Evolutionary conservation across 2,888 invertebrate genomes (phyloP), one percentile per base, ranked within the genome.

Genomic region (Andrena marginata): DNA sequence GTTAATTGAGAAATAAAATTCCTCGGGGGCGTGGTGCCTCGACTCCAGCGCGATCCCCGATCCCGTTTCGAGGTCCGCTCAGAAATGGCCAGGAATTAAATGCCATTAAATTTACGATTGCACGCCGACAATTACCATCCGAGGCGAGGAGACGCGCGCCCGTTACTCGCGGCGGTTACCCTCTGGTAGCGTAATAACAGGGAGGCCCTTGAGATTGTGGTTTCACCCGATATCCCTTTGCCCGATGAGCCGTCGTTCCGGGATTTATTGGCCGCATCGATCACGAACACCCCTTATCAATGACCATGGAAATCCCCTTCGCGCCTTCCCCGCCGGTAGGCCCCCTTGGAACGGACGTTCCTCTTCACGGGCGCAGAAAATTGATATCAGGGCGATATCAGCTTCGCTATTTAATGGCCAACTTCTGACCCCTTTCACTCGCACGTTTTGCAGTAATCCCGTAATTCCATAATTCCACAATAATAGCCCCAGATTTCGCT

Each of bases 61-160:
- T 42, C 42, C 42, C 42, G 42, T 42, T 42, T 42, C n/a, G 42
- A 56, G 31, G 42, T 70, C 42, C 51, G 63, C 87, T 79, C 80
- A 70, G 70, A 86, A 90, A 91, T 92, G 89, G 90, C 91, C 88
- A 85, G 89, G 89, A 91, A 92, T 92, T 91, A 92, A 92, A 92
- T 87, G 87, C 88, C 85, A 90, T 90, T 89, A 90, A 90, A 91
- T 91, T 89, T 90, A 85, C 90, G 90, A 91, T 89, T 91, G 88
- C 83, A 83, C 88, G 87, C 85, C 85, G 84, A 71, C 84, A 82
- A 87, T 87, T 87, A 86, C 79, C 74, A 65, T 59, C 73, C 56
- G 35, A 75, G 75, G 26, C 68, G 75, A 79, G 77, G 81, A 77
- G 81, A 83, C 85, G 83, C 74, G 86, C 75, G 69, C 77, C 79